Evolutionary conservation across 2,888 invertebrate genomes (phyloP), one percentile per base, ranked within the genome.

Genomic region (Dexiosoma caninum): DNA sequence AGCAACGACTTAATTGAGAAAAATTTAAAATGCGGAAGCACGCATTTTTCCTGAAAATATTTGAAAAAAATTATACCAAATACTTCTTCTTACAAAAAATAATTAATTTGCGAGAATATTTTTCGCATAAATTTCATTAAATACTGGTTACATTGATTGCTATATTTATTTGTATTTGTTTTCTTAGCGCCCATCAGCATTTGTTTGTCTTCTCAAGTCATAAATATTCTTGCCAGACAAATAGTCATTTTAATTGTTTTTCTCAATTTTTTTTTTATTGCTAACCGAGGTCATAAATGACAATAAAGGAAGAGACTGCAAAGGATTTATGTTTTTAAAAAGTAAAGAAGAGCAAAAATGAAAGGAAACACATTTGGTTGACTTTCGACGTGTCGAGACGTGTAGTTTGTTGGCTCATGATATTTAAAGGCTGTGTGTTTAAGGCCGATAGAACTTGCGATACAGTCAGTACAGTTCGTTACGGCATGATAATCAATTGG

Each of bases 321-420:
- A 1, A 49, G 19, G 46, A 74, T 46, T 49, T 40, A 64, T 66
- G 35, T 44, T 46, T 19, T 49, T 0, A 2, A 60, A 71, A 14
- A 5, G 27, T 6, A 27, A 27, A 6, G 8, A 42, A 42, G 21
- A 49, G 12, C 9, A 30, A 21, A 21, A n/a, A 51, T 35, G 37
- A 59, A 14, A 55, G 27, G 6, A 27, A 27, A 27, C 27, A 27
- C 27, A 27, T 27, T 27, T 27, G 27, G 27, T 27, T 62, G 67
- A 55, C 55, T 53, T 66, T 75, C n/a, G n/a, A 70, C 42, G 79
- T n/a, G 79, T 75, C 64, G 59, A 75, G 79, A 79, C 78, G 57
- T 59, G 59, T 69, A 51, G 35, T 14, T n/a, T n/a, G n/a, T 57
- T 66, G 57, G 59, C 62, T 70, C 70, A 62, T 59, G 32, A 9